These are phyloP conservation scores for Gambelia wislizenii DNA, from an alignment of 2,797 vertebrate species.

Conservation along the genomic window DNA sequence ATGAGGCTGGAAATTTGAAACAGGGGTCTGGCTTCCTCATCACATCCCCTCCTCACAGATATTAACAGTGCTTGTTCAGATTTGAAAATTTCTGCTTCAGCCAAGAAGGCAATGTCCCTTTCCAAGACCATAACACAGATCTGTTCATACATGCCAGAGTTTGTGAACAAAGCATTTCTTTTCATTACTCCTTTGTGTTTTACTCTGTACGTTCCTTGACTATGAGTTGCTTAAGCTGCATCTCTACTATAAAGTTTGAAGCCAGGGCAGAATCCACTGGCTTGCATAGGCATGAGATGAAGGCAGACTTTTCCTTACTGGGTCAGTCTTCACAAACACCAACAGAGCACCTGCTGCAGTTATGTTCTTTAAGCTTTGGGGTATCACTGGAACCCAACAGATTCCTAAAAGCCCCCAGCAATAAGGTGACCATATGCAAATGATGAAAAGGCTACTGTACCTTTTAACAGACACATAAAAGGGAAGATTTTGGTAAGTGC, in stretches of 20 bases:
- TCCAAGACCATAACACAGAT: neutral
- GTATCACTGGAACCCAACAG: neutral
- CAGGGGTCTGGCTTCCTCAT: neutral
- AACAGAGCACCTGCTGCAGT: neutral
- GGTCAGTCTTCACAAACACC: neutral
- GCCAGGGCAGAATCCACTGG: neutral
- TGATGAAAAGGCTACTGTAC: neutral
- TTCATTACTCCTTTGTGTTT: neutral
- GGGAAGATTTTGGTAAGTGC: neutral
- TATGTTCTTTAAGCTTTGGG: neutral
- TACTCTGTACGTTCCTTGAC: neutral
- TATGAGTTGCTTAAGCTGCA: neutral
- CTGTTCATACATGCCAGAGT: neutral
- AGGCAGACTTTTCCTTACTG: neutral
- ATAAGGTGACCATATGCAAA: neutral
- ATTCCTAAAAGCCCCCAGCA: neutral
- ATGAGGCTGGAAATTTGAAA: neutral
- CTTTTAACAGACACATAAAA: neutral
- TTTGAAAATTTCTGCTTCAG: conserved; percentile 13
- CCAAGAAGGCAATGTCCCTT: neutral
- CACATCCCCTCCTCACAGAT: neutral
- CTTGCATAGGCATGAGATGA: neutral
- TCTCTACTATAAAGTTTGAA: neutral
- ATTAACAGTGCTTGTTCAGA: neutral
- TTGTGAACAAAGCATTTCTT: neutral